Conservation (phyloP, 2,797 vertebrate genomes). For the Tapera naevia region DNA sequence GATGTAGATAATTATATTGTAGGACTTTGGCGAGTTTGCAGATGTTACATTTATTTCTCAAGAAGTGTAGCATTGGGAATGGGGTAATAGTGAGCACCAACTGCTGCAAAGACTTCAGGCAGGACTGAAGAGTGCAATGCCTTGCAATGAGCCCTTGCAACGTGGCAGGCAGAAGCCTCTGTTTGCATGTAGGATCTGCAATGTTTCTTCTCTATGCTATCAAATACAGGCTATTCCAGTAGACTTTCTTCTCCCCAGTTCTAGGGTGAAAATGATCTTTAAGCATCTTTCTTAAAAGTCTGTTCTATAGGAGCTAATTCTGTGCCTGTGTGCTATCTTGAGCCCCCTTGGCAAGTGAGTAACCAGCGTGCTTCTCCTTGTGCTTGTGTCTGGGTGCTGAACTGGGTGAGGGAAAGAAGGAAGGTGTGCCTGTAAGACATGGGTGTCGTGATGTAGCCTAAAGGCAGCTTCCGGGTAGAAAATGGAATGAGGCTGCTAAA, state of each 20-base stretch:
- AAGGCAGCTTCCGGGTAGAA: not conserved
- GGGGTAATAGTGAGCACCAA: not conserved
- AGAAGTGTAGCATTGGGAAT: not conserved
- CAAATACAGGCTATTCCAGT: not conserved
- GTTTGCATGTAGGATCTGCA: fast-evolving
- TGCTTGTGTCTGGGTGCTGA: not conserved
- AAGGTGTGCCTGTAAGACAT: not conserved
- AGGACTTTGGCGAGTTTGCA: not conserved
- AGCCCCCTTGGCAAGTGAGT: not conserved
- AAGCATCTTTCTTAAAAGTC: not conserved
- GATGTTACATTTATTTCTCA: not conserved
- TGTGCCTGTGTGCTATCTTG: not conserved
- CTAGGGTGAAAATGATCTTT: not conserved
- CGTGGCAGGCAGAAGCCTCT: not conserved
- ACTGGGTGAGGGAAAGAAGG: not conserved
- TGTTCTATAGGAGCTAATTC: not conserved
- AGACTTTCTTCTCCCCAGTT: not conserved
- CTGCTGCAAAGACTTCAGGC: not conserved
- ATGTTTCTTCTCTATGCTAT: not conserved
- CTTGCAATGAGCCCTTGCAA: not conserved
- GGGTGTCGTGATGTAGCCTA: not conserved
- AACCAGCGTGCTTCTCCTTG: not conserved
- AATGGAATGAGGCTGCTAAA: not conserved
- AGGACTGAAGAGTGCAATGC: not conserved
- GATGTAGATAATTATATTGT: not conserved